These are phyloP conservation scores for Hydra vulgaris DNA, from an alignment of 30 jellyfish, hydroid and myxozoan species.

Conservation along the genomic window DNA sequence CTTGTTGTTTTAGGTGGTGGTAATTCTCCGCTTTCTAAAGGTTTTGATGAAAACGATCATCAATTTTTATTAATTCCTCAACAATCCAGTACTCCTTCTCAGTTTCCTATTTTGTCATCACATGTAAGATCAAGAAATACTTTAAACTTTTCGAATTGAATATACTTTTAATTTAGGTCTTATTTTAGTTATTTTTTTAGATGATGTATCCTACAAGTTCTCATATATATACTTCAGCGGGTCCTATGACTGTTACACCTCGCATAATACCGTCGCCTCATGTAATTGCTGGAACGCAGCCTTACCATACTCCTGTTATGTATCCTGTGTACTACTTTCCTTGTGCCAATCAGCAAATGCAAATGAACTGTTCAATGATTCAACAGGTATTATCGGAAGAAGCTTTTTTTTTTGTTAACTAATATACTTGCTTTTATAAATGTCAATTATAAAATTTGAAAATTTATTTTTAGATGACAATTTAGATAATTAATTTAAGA, in stretches of 20 bases:
- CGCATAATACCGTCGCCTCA: constrained; percentile 2
- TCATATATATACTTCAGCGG: neutral
- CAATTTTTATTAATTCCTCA: neutral
- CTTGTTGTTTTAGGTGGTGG: neutral
- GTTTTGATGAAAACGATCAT: neutral
- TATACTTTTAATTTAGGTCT: neutral
- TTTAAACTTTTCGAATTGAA: too few species aligned
- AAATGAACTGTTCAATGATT: neutral
- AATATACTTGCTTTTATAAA: too few species aligned
- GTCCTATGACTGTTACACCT: constrained; percentile 10
- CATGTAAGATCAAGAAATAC: neutral
- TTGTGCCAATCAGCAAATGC: neutral
- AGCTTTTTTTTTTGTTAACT: neutral
- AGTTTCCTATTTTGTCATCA: neutral
- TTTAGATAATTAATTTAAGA: neutral
- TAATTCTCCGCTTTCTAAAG: neutral
- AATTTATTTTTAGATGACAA: neutral
- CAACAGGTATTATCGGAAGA: neutral
- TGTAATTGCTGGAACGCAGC: constrained; percentile 7
- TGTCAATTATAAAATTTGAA: too few species aligned
- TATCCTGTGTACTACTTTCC: constrained; percentile 10
- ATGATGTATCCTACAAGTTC: neutral
- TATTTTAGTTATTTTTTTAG: neutral
- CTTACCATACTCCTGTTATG: constrained; percentile 7
- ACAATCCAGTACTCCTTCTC: neutral